Evolutionary conservation across 2,113 vertebrate species (phyloP).

Genomic region (Seriola dumerili): DNA sequence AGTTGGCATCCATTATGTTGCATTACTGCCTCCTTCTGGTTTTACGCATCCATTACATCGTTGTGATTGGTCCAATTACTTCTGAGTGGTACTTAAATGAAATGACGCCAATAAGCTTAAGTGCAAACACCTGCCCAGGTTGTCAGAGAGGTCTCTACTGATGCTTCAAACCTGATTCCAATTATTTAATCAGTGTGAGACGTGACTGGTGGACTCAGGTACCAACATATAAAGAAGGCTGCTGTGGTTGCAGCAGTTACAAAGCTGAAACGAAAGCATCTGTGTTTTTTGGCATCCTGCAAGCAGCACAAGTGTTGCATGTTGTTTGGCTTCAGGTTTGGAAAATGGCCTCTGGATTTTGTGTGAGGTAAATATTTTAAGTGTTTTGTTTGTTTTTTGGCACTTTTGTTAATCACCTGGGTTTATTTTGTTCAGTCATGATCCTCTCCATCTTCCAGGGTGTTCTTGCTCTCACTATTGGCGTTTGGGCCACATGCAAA

Average conservation of each 20-base stretch:
- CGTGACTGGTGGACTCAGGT: not conserved
- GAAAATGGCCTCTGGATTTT: conserved; percentile 35
- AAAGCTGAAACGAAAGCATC: not conserved
- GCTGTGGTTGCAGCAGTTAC: rapidly evolving
- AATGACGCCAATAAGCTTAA: not conserved
- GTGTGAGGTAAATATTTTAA: conserved; percentile 30
- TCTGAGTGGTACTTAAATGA: no score
- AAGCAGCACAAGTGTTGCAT: rapidly evolving
- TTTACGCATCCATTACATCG: no score
- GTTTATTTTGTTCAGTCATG: not conserved
- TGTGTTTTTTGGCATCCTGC: no score
- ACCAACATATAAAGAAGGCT: not conserved
- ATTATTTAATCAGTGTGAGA: not conserved
- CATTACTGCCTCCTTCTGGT: no score
- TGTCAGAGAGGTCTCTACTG: not conserved
- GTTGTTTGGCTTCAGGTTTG: not conserved
- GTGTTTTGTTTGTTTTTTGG: no score
- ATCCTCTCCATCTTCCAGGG: not conserved
- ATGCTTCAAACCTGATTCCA: not conserved
- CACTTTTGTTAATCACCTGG: not conserved
- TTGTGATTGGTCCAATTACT: no score
- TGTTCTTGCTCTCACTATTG: conserved; percentile 34
- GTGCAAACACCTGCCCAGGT: conserved; percentile 29
- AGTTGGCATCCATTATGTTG: no score
- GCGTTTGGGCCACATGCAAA: not conserved